Evolutionary conservation across 2,797 vertebrate genomes (phyloP), one percentile per base, ranked within the genome.

Genomic region (Crenichthys baileyi): DNA sequence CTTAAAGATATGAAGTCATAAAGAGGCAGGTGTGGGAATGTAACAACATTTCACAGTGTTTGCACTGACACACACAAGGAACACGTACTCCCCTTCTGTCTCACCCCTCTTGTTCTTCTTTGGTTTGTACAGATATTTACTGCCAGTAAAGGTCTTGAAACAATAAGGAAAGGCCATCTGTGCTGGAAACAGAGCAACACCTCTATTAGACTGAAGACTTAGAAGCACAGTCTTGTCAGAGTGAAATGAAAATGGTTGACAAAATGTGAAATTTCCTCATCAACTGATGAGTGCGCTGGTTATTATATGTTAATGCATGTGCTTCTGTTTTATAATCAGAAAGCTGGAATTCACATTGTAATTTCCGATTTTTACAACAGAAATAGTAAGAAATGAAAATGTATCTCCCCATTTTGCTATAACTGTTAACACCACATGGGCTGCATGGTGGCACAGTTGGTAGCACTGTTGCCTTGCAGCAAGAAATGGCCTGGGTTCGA

Each of bases 1-100:
- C 77, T 78, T 73, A 79, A 92, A 81, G 86, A 92, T 88, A 88
- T 90, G 84, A 91, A 83, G 83, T 88, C 85, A 85, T 93, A 92
- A 90, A 93, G 75, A 79, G 72, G 80, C 79, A 89, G 89, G 86
- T 90, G 84, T 91, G 86, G 76, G 87, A 93, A 87, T 68, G 79
- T 83, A 82, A 80, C 70, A 81, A 73, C 80, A 88, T 91, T 89
- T 89, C n/a, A 74, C 60, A 76, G 70, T 63, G 50, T 61, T 73
- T 75, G 46, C 68, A 46, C 75, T 16, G 24, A 61, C 79, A 73
- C 80, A 70, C 36, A 60, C 78, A 77, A 78, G 75, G 46, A 22
- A 41, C 65, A 22, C 75, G 82, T 83, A 74, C 85, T 78, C 75
- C 79, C 56, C 70, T 46, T 24, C 36, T 56, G 39, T 84, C 13